Percentiles rank a stretch among this genome's conserved stretches.
Conservation (phyloP, 2,888 invertebrate genomes). For the Petrophora chlorosata region DNA sequence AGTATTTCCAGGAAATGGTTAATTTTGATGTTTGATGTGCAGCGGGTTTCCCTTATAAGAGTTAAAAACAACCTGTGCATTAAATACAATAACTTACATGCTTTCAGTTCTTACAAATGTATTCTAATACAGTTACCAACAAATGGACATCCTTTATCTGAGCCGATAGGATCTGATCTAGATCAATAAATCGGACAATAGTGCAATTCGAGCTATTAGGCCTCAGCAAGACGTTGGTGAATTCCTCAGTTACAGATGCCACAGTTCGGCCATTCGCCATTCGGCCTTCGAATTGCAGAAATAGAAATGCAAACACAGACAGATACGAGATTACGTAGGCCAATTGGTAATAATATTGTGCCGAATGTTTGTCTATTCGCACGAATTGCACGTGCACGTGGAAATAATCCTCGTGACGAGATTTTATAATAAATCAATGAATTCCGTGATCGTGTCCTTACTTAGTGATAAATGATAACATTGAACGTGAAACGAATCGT, state of each 20-base stretch:
- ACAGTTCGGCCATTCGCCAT: conserved; percentile 32
- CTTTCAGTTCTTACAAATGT: too few relatives aligned
- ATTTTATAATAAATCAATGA: too few relatives aligned
- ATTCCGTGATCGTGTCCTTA: too few relatives aligned
- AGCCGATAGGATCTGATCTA: too few relatives aligned
- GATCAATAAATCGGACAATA: too few relatives aligned
- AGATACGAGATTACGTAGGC: conserved; percentile 27
- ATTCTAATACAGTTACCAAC: too few relatives aligned
- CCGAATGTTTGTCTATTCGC: conserved; percentile 7
- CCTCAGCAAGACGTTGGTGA: conserved; percentile 45
- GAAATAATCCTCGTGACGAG: too few relatives aligned
- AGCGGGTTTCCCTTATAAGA: conserved; percentile 15
- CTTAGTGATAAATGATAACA: too few relatives aligned
- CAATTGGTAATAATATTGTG: conserved; percentile 17
- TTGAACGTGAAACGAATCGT: too few relatives aligned
- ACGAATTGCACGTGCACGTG: conserved; percentile 3
- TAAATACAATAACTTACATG: too few relatives aligned
- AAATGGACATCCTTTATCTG: too few relatives aligned
- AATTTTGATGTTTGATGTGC: not conserved
- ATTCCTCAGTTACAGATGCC: conserved; percentile 55
- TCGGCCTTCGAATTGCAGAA: conserved; percentile 35
- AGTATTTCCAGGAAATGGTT: not conserved
- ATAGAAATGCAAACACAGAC: conserved; percentile 42
- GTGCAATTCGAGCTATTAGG: conserved; percentile 52
- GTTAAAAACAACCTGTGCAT: too few relatives aligned